Conservation (phyloP, 2,888 invertebrate genomes). For the Melanophora roralis region DNA sequence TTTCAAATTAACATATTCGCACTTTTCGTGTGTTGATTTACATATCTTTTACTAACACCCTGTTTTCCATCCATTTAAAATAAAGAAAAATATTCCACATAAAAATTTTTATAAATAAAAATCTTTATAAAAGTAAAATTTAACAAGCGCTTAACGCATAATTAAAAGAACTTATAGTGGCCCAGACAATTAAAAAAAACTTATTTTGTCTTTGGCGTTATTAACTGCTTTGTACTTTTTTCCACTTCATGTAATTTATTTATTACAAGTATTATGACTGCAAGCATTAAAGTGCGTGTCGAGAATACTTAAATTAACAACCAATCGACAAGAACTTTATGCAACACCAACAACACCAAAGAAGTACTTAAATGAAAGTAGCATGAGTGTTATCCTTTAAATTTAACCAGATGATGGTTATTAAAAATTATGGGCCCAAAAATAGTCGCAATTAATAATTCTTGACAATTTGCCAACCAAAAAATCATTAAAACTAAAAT, state of each 20-base stretch:
- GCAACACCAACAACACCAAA: conserved; percentile 4
- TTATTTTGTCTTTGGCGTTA: not conserved
- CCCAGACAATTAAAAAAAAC: conserved; percentile 1
- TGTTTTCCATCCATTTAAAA: conserved; percentile 1
- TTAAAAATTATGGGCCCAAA: conserved; percentile 60
- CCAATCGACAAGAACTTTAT: conserved; percentile 24
- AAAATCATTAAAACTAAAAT: conserved; percentile 38
- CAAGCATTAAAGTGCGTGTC: conserved; percentile 46
- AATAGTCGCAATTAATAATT: conserved; percentile 70
- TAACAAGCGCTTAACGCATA: conserved; percentile 55
- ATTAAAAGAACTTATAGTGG: conserved; percentile 57
- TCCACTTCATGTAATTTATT: not conserved
- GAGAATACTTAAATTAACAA: conserved; percentile 48
- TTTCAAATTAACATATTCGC: too few relatives aligned
- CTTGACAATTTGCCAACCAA: conserved; percentile 71
- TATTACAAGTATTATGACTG: conserved; percentile 37
- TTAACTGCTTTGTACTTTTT: not conserved
- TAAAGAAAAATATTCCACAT: not conserved
- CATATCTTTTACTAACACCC: too few relatives aligned
- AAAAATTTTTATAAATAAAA: not conserved
- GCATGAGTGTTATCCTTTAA: conserved; percentile 7
- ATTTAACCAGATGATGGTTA: conserved; percentile 53
- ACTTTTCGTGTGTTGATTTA: too few relatives aligned
- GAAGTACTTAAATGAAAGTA: not conserved
- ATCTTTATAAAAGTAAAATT: not conserved